Evolutionary conservation across 2,888 invertebrate species (phyloP), one percentile per base, ranked within the genome.

Genomic region (Anticlea derivata): DNA sequence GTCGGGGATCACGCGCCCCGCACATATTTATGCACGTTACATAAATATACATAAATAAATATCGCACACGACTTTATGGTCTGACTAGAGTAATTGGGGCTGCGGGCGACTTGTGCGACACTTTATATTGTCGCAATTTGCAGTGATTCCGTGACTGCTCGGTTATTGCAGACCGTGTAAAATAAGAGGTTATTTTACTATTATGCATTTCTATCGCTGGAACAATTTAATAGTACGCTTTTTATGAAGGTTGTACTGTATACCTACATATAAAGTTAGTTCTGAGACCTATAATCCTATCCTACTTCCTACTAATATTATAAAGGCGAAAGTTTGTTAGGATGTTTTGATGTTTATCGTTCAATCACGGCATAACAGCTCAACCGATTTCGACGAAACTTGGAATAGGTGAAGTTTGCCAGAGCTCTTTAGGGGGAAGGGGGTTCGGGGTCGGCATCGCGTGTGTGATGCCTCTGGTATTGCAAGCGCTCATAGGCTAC

Each of bases 1-100:
- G 70, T 73, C 68, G 74, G 73, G 80, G 75, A 82, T 83, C 87
- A 81, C 85, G 77, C 81, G 72, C 80, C 79, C 70, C 73, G 78
- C 78, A 81, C 80, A 82, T 85, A 86, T 88, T 88, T 88, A 86
- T 83, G 80, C 73, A 68, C 70, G 70, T 70, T 70, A 78, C 80
- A 80, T 83, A 80, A 83, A 80, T 78, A 75, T 68, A 70, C 71
- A 72, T 75, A 81, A 80, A 84, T 82, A 80, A 80, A 79, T 82
- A 77, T 69, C 67, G 46, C 41, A 73, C 75, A 81, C 82, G 81
- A 81, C 80, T 77, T 78, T 76, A 77, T 73, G 73, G 70, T 62
- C 61, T 65, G 69, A 67, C 63, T 67, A 68, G 68, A 60, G 70
- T 72, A 74, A 78, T 77, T 69, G 78, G 68, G 64, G 78, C 78